These are phyloP conservation scores for Ptychoptera albimana DNA, from an alignment of 2,888 invertebrate genomes.

Conservation along the genomic window DNA sequence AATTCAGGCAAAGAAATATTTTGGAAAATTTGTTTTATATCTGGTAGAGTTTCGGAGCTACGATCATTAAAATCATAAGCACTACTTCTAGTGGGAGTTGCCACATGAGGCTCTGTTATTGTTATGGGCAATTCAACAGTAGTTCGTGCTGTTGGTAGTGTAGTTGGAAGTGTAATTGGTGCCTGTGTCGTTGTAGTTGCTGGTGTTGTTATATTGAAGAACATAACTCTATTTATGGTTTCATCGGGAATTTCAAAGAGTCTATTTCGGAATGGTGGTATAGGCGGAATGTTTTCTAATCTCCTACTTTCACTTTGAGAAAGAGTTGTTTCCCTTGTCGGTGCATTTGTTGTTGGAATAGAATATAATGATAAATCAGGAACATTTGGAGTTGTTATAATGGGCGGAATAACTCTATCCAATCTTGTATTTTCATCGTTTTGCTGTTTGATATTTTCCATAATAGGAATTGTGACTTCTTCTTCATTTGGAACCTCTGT, in stretches of 20 bases:
- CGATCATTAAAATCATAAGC: no score
- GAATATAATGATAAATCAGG: constrained; percentile 6
- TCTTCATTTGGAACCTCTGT: background rate
- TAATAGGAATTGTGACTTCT: background rate
- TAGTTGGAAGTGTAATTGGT: constrained; percentile 10
- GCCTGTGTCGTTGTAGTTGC: constrained; percentile 19
- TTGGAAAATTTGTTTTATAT: background rate
- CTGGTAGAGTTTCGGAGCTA: no score
- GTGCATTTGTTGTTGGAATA: constrained; percentile 19
- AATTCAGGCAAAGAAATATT: background rate
- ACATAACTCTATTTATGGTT: constrained; percentile 24
- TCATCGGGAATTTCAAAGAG: constrained; percentile 21
- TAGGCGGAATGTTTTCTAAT: no score
- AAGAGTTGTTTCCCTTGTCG: constrained; percentile 22
- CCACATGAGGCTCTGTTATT: background rate
- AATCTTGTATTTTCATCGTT: no score
- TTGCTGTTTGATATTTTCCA: constrained; percentile 9
- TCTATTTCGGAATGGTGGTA: constrained; percentile 15
- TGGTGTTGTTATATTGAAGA: constrained; percentile 31
- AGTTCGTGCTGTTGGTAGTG: constrained; percentile 13
- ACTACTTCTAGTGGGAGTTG: background rate
- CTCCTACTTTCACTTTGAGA: constrained; percentile 16
- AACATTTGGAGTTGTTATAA: constrained; percentile 13
- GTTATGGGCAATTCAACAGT: constrained; percentile 16
- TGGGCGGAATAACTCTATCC: constrained; percentile 20